These are phyloP conservation scores for Palloptera scutellata DNA, from an alignment of 2,888 invertebrate species.

Conservation along the genomic window DNA sequence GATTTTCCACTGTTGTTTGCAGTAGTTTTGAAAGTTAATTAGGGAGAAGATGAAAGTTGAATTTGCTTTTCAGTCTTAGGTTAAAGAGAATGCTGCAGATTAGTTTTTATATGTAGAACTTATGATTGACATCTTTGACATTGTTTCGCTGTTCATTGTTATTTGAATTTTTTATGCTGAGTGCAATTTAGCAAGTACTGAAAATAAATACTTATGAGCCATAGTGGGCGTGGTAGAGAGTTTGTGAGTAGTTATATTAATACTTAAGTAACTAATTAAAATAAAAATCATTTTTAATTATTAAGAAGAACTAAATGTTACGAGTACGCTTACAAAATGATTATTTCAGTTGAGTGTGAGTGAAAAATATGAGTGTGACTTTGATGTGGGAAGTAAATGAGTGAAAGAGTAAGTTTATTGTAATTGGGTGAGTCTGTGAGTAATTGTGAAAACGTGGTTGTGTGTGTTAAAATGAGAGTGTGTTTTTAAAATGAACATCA, in stretches of 20 bases:
- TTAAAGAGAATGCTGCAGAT: no score
- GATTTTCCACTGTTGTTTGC: not conserved
- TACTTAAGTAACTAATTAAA: not conserved
- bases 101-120: no score
- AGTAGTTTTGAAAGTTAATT: no score
- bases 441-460: not conserved
- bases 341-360: not conserved
- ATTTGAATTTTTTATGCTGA: no score
- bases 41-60: no score
- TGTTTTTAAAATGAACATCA: conserved; percentile 21
- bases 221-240: not conserved
- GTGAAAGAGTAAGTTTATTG: conserved; percentile 9
- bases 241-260: not conserved
- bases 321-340: not conserved
- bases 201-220: not conserved
- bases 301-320: not conserved
- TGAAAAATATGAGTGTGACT: conserved; percentile 1
- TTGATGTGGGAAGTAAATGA: conserved; percentile 18
- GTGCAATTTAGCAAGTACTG: not conserved
- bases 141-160: no score
- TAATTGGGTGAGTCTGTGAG: not conserved
- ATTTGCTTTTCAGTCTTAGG: no score
- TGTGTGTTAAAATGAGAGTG: not conserved
- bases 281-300: not conserved
- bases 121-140: no score